A percentile compares a stretch with the other conserved stretches of the same genome.
phyloP scores from a whole-genome alignment of 2,113 vertebrate genomes.

The Cyprinodon brontotheroides region DNA sequence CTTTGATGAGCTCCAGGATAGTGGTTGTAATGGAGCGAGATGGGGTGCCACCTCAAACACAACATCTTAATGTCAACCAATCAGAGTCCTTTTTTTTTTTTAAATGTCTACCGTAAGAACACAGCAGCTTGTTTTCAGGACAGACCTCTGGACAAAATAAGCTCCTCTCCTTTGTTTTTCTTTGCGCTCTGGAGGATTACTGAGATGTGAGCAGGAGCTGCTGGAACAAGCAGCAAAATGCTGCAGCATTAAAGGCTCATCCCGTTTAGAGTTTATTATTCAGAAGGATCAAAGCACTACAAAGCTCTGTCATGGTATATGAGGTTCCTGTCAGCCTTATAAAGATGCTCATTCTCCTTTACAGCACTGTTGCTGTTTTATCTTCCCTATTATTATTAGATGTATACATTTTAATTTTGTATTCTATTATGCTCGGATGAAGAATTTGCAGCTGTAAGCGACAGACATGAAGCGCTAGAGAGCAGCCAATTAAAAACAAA shows the following conservation, averaged over 20 bases:
- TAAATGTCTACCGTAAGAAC: slow-evolving; percentile 10
- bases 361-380: background rate
- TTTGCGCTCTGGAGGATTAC: background rate
- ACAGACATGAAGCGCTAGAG: too few relatives aligned
- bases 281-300: background rate
- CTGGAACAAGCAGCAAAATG: background rate
- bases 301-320: background rate
- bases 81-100: background rate
- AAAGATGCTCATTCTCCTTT: background rate
- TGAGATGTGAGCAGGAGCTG: background rate
- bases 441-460: background rate
- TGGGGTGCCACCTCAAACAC: background rate
- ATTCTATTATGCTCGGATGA: background rate
- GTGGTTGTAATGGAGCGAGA: slow-evolving; percentile 44
- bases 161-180: background rate
- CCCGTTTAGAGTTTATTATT: background rate
- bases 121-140: background rate
- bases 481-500: too few relatives aligned
- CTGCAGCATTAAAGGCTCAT: background rate
- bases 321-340: background rate
- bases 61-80: slow-evolving; percentile 26
- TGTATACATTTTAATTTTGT: background rate
- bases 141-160: background rate
- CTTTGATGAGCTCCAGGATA: slow-evolving; percentile 17
- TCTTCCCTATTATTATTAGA: background rate